phyloP scores from a whole-genome alignment of 1,140 invertebrate species.

The Euwallacea fornicatus region DNA sequence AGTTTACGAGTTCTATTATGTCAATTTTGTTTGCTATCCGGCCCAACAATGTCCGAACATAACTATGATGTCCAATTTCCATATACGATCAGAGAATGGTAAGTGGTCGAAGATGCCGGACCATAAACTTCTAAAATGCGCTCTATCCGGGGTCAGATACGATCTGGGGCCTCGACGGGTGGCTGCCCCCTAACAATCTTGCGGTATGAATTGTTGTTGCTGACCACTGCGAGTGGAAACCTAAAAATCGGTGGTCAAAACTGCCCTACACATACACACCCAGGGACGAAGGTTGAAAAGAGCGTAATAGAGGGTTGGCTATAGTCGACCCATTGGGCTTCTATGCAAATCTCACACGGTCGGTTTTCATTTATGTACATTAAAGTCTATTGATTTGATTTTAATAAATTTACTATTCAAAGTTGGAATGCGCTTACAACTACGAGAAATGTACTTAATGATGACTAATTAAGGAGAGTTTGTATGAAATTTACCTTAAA shows the following conservation, averaged over 20 bases:
- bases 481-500: too few species aligned
- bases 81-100: conserved; percentile 48
- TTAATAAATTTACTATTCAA: too few species aligned
- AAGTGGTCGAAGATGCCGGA: conserved; percentile 43
- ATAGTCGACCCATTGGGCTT: too few species aligned
- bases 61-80: conserved; percentile 45
- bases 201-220: conserved; percentile 33
- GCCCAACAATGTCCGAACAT: conserved; percentile 38
- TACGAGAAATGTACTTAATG: too few species aligned
- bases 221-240: conserved; percentile 5
- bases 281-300: too few species aligned
- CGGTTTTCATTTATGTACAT: too few species aligned
- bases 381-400: too few species aligned
- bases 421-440: too few species aligned
- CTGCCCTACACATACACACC: too few species aligned
- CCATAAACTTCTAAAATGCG: conserved; percentile 48
- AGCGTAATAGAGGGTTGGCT: too few species aligned
- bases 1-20: conserved; percentile 32
- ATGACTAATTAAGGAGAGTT: too few species aligned
- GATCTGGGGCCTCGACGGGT: conserved; percentile 44
- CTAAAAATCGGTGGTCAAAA: neutral
- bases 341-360: too few species aligned
- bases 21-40: conserved; percentile 31
- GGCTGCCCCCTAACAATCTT: conserved; percentile 44
- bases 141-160: conserved; percentile 43